Evolutionary conservation across 1,140 invertebrate genomes (phyloP).

Genomic region (Lepidurus apus): DNA sequence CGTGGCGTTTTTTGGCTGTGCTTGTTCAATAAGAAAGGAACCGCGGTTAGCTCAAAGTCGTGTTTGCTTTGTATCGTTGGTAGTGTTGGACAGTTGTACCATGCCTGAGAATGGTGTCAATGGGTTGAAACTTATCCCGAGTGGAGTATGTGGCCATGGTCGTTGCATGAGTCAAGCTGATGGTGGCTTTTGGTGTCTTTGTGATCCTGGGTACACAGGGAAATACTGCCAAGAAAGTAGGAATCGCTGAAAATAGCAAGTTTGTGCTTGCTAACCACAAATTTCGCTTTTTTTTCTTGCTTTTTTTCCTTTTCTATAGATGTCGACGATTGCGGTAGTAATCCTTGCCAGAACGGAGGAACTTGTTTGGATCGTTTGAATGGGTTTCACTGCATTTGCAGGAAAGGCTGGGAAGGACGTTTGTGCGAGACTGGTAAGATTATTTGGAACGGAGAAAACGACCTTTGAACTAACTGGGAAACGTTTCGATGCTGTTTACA

Average conservation of each 20-base stretch:
- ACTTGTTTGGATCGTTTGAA: conserved; percentile 71
- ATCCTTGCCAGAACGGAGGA: conserved; percentile 46
- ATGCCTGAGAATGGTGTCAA: conserved; percentile 41
- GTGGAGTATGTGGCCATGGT: conserved; percentile 65
- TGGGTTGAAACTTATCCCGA: conserved; percentile 38
- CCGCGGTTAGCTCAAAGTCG: neutral
- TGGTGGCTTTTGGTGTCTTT: conserved; percentile 60
- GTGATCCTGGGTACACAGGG: conserved; percentile 77
- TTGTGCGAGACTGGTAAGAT: conserved; percentile 65
- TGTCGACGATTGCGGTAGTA: conserved; percentile 40
- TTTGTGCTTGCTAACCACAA: neutral
- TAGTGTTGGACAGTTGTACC: conserved; percentile 50
- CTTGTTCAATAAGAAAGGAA: neutral
- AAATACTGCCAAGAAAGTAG: conserved; percentile 72
- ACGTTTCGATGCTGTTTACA: conserved; percentile 36
- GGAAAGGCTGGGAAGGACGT: conserved; percentile 71
- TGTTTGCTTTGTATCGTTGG: neutral
- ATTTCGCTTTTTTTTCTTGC: neutral
- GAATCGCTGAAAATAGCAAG: conserved; percentile 30
- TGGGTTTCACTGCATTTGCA: conserved; percentile 69
- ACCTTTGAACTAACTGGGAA: conserved; percentile 29
- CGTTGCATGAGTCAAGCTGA: conserved; percentile 61
- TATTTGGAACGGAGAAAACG: neutral
- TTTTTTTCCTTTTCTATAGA: conserved; percentile 36
- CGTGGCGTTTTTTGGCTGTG: no score